Conservation (phyloP, 2,888 invertebrate genomes). For the Plagodis pulveraria region DNA sequence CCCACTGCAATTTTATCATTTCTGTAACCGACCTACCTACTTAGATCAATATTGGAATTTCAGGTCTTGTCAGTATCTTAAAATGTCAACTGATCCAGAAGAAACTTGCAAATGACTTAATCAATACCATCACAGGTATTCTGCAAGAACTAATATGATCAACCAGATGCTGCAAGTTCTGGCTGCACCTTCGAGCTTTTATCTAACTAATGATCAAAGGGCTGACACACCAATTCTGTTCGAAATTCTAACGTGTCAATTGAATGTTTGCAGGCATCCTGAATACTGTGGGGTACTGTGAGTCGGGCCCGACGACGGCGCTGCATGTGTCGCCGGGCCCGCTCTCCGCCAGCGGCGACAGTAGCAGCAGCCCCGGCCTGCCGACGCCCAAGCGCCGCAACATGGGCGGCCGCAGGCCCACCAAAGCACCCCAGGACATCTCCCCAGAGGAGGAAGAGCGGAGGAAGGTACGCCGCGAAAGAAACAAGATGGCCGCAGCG, state of each 20-base stretch:
- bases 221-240: no score
- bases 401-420: slow-evolving; percentile 93
- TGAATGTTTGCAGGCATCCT: slow-evolving; percentile 69
- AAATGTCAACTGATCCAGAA: no score
- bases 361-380: slow-evolving; percentile 78
- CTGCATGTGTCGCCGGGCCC: slow-evolving; percentile 85
- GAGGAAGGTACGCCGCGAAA: slow-evolving; percentile 92
- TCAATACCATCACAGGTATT: no score
- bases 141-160: no score
- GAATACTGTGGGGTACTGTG: slow-evolving; percentile 75
- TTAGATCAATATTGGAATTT: no score
- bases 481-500: slow-evolving; percentile 99
- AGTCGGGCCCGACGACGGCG: slow-evolving; percentile 79
- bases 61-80: no score
- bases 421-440: slow-evolving; percentile 89
- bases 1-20: no score
- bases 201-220: no score
- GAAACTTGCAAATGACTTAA: no score
- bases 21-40: no score
- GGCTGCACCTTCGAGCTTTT: background rate
- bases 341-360: slow-evolving; percentile 77
- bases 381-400: slow-evolving; percentile 87
- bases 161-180: background rate
- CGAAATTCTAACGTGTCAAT: background rate
- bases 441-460: slow-evolving; percentile 97